phyloP scores from a whole-genome alignment of 2,888 invertebrate genomes.

The Lithophane semibrunnea region DNA sequence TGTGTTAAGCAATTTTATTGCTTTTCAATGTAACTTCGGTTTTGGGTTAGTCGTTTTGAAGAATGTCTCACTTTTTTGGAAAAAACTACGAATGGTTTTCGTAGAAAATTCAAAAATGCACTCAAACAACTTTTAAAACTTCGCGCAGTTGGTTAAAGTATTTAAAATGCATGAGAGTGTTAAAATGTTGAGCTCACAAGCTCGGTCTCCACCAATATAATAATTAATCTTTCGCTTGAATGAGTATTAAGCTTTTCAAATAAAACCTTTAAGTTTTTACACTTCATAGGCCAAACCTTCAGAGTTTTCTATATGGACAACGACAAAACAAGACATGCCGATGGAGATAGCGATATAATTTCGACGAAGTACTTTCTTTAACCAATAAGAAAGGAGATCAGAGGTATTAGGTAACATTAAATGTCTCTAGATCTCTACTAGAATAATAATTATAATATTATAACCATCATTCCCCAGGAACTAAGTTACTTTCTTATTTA shows the following conservation, averaged over 20 bases:
- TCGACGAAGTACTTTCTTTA: background rate
- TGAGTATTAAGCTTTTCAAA: background rate
- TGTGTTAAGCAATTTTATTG: constrained; percentile 31
- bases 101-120: background rate
- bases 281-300: background rate
- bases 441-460: background rate
- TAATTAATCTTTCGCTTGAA: background rate
- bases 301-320: background rate
- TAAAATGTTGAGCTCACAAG: background rate
- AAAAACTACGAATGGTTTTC: background rate
- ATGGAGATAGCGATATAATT: too few relatives aligned
- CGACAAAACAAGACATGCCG: background rate
- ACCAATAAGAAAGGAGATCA: background rate
- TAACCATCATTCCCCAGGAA: background rate
- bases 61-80: background rate
- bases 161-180: background rate
- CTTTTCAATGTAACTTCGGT: constrained; percentile 14
- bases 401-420: background rate
- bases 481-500: constrained; percentile 1
- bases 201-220: background rate
- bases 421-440: too few relatives aligned
- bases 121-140: background rate
- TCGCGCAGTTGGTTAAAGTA: background rate
- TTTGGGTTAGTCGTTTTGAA: background rate
- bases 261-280: too few relatives aligned